A percentile compares a stretch with the other conserved stretches of the same genome.
Evolutionary conservation across 1,140 invertebrate species (phyloP).

Genomic region (Cephus cinctus): DNA sequence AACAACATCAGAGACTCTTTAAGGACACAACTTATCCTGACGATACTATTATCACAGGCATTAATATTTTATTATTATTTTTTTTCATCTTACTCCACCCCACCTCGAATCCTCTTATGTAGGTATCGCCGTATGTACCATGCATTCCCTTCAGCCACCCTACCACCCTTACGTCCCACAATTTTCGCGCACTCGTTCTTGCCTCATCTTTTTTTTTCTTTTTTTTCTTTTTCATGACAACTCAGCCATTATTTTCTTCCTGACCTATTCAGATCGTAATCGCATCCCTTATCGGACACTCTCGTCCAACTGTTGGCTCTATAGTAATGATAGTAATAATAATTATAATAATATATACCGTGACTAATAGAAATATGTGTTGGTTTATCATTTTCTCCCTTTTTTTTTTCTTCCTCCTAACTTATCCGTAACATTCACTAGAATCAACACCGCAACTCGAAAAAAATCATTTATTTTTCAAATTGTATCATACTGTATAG

Average conservation of each 20-base stretch:
- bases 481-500: too few species aligned
- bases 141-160: background rate
- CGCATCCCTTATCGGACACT: too few species aligned
- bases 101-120: background rate
- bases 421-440: too few species aligned
- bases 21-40: conserved; percentile 61
- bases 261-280: too few species aligned
- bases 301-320: too few species aligned
- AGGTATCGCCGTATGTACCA: background rate
- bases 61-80: conserved; percentile 37
- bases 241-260: background rate
- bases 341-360: conserved; percentile 11
- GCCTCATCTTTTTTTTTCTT: background rate
- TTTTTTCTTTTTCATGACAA: background rate
- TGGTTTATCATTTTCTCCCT: too few species aligned
- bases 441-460: too few species aligned
- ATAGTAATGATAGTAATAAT: conserved; percentile 18
- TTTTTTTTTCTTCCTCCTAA: too few species aligned
- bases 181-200: background rate
- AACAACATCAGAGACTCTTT: conserved; percentile 58
- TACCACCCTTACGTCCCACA: background rate
- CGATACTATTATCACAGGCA: conserved; percentile 61
- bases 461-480: too few species aligned
- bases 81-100: conserved; percentile 22
- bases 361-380: too few species aligned